Evolutionary conservation across 1,140 invertebrate species (phyloP).

Genomic region (Bombus huntii): DNA sequence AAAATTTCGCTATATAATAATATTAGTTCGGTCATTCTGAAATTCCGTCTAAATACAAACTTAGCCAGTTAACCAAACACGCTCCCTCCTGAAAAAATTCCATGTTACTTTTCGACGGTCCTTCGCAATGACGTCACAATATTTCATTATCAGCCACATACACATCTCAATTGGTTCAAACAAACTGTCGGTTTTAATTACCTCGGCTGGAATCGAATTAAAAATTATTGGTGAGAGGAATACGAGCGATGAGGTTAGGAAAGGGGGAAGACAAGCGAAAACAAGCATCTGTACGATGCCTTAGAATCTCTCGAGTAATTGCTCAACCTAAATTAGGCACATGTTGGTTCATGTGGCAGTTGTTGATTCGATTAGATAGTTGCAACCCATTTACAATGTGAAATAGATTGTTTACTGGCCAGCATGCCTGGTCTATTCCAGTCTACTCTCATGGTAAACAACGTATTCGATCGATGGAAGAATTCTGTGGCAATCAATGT

Average conservation of each 20-base stretch:
- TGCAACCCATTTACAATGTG: not conserved
- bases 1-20: no score
- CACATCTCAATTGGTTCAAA: not conserved
- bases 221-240: not conserved
- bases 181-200: slow-evolving; percentile 28
- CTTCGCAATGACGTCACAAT: not conserved
- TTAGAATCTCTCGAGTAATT: no score
- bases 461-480: not conserved
- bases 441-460: not conserved
- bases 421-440: not conserved
- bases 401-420: not conserved
- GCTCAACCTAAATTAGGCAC: not conserved
- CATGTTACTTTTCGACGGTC: no score
- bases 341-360: not conserved
- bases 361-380: not conserved
- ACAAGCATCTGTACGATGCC: not conserved
- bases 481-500: not conserved
- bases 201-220: not conserved
- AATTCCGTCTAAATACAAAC: not conserved
- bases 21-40: no score
- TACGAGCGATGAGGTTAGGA: not conserved
- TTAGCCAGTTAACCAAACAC: not conserved
- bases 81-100: no score
- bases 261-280: not conserved
- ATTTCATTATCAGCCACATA: not conserved